Conservation (phyloP, 2,888 invertebrate genomes). For the Xestia rhomboidea region DNA sequence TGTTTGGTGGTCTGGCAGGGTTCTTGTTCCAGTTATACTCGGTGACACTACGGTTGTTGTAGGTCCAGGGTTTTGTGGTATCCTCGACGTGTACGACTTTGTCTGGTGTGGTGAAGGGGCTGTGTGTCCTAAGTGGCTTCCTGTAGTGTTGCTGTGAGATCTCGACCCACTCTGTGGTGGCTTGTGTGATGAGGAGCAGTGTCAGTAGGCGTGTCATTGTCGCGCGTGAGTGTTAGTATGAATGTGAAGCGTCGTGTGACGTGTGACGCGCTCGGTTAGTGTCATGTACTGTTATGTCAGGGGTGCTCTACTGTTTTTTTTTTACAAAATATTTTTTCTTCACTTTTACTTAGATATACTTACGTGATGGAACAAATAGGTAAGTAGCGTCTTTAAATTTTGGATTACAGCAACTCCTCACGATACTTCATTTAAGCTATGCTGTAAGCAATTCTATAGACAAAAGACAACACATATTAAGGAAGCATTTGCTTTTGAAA, state of each 20-base stretch:
- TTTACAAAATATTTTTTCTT: neutral
- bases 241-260: conserved; percentile 77
- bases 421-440: neutral
- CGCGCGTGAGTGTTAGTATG: conserved; percentile 49
- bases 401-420: neutral
- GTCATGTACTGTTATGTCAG: conserved; percentile 74
- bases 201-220: conserved; percentile 72
- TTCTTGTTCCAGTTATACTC: conserved; percentile 66
- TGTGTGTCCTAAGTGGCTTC: conserved; percentile 69
- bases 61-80: conserved; percentile 52
- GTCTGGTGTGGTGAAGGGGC: conserved; percentile 47
- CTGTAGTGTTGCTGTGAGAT: conserved; percentile 84
- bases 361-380: neutral
- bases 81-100: conserved; percentile 44
- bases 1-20: conserved; percentile 21
- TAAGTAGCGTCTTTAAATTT: neutral
- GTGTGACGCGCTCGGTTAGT: conserved; percentile 53
- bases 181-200: conserved; percentile 71
- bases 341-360: neutral
- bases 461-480: neutral
- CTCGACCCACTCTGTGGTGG: conserved; percentile 84
- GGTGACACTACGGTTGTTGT: conserved; percentile 73
- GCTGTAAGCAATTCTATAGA: neutral
- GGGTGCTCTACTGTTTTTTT: conserved; percentile 66
- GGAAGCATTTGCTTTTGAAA: neutral